These are phyloP conservation scores for Pachyramphus minor DNA, from an alignment of 2,113 vertebrate genomes.

Conservation along the genomic window DNA sequence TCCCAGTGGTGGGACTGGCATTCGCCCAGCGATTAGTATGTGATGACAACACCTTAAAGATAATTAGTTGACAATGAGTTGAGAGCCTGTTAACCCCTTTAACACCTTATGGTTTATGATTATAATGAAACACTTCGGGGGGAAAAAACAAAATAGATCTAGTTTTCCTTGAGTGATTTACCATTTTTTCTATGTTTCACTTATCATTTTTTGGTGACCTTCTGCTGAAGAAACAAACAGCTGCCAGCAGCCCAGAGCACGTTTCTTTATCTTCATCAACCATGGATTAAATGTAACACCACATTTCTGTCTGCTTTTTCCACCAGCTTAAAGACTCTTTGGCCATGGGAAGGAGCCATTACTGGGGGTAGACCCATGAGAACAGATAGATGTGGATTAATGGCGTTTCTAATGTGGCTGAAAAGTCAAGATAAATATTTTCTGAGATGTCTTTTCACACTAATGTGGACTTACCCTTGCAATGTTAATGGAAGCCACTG, in stretches of 20 bases:
- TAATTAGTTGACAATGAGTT: conserved; percentile 84
- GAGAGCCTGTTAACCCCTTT: conserved; percentile 78
- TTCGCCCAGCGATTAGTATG: conserved; percentile 70
- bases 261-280: neutral
- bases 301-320: neutral
- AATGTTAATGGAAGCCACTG: neutral
- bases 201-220: neutral
- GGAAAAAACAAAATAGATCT: conserved; percentile 17
- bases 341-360: neutral
- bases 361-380: neutral
- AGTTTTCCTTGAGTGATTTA: neutral
- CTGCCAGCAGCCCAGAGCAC: neutral
- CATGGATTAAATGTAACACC: neutral
- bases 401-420: neutral
- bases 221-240: neutral
- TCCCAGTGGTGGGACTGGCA: conserved; percentile 49
- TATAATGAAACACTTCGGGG: conserved; percentile 52
- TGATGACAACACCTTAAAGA: conserved; percentile 80
- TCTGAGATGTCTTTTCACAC: neutral
- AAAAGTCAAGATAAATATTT: neutral
- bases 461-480: neutral
- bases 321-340: neutral
- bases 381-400: neutral
- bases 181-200: rapidly evolving
- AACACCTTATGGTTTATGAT: conserved; percentile 75